Base-by-base conservation (phyloP, 2,113 vertebrate genomes). In the Limanda limanda region DNA sequence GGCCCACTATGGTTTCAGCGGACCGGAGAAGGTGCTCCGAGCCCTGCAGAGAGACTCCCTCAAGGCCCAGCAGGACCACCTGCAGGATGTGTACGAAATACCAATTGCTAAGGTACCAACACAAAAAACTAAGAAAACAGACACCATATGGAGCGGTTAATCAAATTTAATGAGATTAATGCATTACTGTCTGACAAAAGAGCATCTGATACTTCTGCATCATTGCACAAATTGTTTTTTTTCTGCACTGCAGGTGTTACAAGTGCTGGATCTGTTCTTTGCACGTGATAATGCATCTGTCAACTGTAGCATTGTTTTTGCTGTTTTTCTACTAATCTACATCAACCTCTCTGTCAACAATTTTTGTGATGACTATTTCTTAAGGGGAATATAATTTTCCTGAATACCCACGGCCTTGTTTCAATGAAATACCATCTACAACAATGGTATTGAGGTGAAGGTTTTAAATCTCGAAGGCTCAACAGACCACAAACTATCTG, bases 31-130 rank as follows among this genome's bases (percentile, higher is more conserved):
- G 75, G 96, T 95, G 40, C 75, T 97, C 63, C 90, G 94, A 71
- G 96, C 96, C 82, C 95, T 97, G 82, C 93, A 94, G 83, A 85
- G 96, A 93, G 97, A 97, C 78, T 94, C 95, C 75, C 93, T 96
- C 73, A 91, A 92, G 93, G 91, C 88, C 78, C 96, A 95, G 85
- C 86, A 91, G 85, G 92, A 88, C 74, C 92, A 93, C 68, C 94
- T 93, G 91, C 93, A 96, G 86, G 95, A 97, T 82, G 93, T 96
- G 88, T 95, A 95, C 9, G 89, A 95, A 93, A 95, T 93, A 88
- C 93, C 96, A 76, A 95, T 94, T 87, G 88, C 92, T 84, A 94
- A 96, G 96, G 97, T 97, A 95, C 68, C 90, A 80, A 48, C 52
- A 81, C 2, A 42, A 45, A 60, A 74, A 35, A 63, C 31, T 42